A percentile compares a stretch with the other conserved stretches of the same genome.
Conservation (phyloP, 2,113 vertebrate genomes). For the Struthidea cinerea region DNA sequence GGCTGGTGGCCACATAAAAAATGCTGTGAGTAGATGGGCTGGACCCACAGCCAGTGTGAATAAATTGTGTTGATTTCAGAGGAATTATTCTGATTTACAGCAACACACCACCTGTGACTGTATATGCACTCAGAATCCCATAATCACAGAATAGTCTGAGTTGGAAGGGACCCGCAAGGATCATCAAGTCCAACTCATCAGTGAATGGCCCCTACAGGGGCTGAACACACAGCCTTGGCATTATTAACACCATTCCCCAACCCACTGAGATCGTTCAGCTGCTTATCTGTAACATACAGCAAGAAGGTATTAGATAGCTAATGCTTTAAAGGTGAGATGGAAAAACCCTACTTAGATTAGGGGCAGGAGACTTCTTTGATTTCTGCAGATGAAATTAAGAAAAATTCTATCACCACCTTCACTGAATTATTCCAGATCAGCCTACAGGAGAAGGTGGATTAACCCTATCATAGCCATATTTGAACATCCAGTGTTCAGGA, state of each 20-base stretch:
- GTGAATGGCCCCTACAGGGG: not conserved
- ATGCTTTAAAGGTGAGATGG: not conserved
- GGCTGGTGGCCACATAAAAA: not conserved
- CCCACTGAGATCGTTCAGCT: conserved; percentile 13
- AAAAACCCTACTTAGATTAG: not conserved
- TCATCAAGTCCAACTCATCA: not conserved
- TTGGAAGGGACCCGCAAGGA: not conserved
- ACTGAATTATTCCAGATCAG: not conserved
- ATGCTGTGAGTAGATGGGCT: not conserved
- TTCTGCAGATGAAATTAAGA: not conserved
- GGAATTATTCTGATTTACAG: not conserved
- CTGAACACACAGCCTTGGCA: conserved; percentile 52
- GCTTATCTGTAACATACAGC: not conserved
- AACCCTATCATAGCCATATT: not conserved
- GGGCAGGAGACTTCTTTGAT: not conserved
- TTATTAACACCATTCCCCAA: conserved; percentile 61
- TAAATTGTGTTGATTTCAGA: not conserved
- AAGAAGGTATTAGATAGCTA: not conserved
- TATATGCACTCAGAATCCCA: not conserved
- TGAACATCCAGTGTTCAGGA: not conserved
- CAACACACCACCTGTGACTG: not conserved
- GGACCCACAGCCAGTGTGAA: not conserved
- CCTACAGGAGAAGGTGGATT: not conserved
- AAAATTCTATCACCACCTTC: not conserved
- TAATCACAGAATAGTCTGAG: not conserved